phyloP scores from a whole-genome alignment of 1,140 invertebrate genomes.

The Drosophila paulistorum region DNA sequence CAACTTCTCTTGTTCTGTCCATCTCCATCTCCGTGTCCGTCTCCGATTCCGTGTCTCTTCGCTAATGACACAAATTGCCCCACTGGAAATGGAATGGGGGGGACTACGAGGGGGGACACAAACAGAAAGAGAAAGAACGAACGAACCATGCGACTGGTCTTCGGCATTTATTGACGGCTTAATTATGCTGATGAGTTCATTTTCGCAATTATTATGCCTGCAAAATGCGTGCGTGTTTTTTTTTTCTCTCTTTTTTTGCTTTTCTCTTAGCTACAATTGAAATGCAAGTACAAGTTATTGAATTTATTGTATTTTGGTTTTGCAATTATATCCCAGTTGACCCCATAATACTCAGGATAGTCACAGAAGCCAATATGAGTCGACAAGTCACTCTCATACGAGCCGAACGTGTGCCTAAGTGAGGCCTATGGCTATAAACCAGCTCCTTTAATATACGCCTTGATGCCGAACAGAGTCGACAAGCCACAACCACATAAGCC shows the following conservation, averaged over 20 bases:
- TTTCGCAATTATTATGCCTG: slow-evolving; percentile 34
- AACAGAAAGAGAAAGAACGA: neutral
- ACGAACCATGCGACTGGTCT: neutral
- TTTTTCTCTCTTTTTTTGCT: neutral
- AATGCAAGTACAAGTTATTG: slow-evolving; percentile 7
- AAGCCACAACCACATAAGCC: no score
- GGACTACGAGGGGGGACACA: neutral
- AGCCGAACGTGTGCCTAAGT: no score
- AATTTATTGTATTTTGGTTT: neutral
- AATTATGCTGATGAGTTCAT: slow-evolving; percentile 61
- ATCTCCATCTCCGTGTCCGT: slow-evolving; percentile 9
- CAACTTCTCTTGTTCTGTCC: slow-evolving; percentile 4
- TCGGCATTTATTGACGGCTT: slow-evolving; percentile 49
- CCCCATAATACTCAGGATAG: no score
- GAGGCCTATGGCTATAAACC: no score
- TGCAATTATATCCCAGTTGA: neutral
- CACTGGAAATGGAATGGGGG: neutral
- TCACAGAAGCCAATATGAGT: no score
- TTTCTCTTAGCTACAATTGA: neutral
- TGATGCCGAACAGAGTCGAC: no score
- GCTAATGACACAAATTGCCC: slow-evolving; percentile 56
- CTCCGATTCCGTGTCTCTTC: slow-evolving; percentile 10
- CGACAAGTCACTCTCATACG: no score
- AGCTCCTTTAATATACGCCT: no score
- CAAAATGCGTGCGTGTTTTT: slow-evolving; percentile 4